phyloP scores from a whole-genome alignment of 2,113 vertebrate genomes.

The Parus major region DNA sequence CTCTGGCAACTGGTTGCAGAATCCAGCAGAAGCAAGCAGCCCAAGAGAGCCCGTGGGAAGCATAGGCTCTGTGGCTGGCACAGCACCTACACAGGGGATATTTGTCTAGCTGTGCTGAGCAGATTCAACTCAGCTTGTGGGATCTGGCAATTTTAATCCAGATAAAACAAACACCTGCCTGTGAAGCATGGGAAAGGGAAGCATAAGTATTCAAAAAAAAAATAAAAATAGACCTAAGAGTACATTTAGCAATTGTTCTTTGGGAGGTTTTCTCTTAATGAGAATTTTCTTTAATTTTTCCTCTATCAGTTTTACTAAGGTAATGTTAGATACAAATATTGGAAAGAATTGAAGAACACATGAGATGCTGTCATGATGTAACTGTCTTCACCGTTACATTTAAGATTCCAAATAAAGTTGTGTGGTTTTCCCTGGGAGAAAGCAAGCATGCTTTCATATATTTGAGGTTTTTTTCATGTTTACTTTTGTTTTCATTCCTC shows the following conservation, averaged over 20 bases:
- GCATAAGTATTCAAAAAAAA: neutral
- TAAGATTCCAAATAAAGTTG: neutral
- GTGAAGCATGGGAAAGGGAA: neutral
- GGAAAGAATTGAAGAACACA: neutral
- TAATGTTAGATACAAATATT: neutral
- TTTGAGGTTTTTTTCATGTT: neutral
- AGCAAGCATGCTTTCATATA: neutral
- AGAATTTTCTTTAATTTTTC: neutral
- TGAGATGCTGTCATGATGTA: neutral
- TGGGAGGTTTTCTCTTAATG: neutral
- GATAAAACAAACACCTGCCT: neutral
- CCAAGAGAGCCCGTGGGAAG: accelerated
- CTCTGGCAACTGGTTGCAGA: neutral
- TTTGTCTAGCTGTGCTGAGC: neutral
- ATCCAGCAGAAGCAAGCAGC: neutral
- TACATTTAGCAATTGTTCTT: neutral
- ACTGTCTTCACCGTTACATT: accelerated
- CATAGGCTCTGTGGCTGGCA: accelerated
- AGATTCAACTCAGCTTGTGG: neutral
- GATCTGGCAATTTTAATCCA: neutral
- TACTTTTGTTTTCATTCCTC: neutral
- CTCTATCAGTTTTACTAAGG: neutral
- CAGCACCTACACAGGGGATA: accelerated
- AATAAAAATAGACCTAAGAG: neutral
- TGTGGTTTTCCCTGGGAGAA: neutral